Evolutionary conservation across 2,797 vertebrate species (phyloP).

Genomic region (Gadopsis marmoratus): DNA sequence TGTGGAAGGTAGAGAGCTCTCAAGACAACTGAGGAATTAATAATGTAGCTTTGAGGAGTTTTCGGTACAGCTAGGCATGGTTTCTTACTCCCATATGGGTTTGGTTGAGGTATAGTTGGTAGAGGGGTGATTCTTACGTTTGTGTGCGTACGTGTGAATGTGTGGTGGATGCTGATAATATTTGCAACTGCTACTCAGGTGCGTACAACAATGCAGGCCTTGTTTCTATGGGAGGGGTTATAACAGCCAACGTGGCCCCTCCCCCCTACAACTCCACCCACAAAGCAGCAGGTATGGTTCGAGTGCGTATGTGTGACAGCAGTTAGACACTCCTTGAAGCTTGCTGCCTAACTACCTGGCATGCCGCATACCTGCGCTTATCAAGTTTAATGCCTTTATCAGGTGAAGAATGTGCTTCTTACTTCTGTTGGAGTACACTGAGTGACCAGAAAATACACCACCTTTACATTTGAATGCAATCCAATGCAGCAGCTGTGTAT

Average conservation of each 20-base stretch:
- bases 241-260: conserved; percentile 91
- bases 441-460: conserved; percentile 71
- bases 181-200: conserved; percentile 89
- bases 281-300: conserved; percentile 86
- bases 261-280: conserved; percentile 91
- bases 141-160: conserved; percentile 41
- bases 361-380: conserved; percentile 77
- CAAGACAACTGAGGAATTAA: conserved; percentile 19
- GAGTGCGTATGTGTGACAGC: conserved; percentile 41
- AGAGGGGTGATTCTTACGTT: conserved; percentile 19
- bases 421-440: conserved; percentile 47
- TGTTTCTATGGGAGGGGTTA: conserved; percentile 93
- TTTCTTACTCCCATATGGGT: conserved; percentile 28
- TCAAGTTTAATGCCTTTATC: conserved; percentile 50
- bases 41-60: conserved; percentile 24
- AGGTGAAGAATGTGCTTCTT: conserved; percentile 54
- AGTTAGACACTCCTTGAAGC: conserved; percentile 54
- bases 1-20: background rate
- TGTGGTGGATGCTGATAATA: conserved; percentile 73
- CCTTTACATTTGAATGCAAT: background rate
- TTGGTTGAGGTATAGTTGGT: conserved; percentile 33
- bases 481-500: background rate
- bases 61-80: background rate
- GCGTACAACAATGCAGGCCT: conserved; percentile 96
- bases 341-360: conserved; percentile 78